Percentiles rank a stretch among this genome's conserved stretches.
These are phyloP conservation scores for Plutomurus gul DNA, from an alignment of 1,140 invertebrate genomes.

Conservation along the genomic window DNA sequence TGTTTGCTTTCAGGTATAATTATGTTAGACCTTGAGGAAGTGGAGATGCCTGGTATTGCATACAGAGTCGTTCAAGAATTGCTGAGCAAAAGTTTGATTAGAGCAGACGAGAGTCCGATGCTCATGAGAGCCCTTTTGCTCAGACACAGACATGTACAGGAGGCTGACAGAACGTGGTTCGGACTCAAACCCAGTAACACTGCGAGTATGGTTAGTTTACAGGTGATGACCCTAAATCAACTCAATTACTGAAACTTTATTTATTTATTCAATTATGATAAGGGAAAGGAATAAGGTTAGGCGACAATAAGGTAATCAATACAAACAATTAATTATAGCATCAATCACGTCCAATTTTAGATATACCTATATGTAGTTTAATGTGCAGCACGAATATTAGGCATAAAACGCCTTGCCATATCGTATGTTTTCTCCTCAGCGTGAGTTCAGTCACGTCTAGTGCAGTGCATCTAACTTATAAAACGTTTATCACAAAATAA, in stretches of 20 bases:
- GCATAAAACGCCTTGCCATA: too few relatives aligned
- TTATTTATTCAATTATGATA: not conserved
- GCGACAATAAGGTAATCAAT: too few relatives aligned
- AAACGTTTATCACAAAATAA: too few relatives aligned
- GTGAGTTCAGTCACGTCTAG: too few relatives aligned
- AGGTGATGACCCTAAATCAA: constrained; percentile 31
- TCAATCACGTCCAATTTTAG: too few relatives aligned
- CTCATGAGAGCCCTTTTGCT: constrained; percentile 83
- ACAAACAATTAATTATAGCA: too few relatives aligned
- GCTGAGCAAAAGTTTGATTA: constrained; percentile 82
- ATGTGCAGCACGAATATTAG: too few relatives aligned
- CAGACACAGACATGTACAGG: constrained; percentile 81
- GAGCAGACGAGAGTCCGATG: constrained; percentile 76
- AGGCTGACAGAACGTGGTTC: constrained; percentile 75
- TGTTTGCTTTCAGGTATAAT: constrained; percentile 65
- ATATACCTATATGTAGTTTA: too few relatives aligned
- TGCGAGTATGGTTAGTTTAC: constrained; percentile 46
- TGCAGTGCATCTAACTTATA: too few relatives aligned
- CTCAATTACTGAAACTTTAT: not conserved
- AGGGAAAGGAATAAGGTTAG: not conserved
- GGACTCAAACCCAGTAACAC: constrained; percentile 70
- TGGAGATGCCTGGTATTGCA: constrained; percentile 81
- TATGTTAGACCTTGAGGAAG: constrained; percentile 85
- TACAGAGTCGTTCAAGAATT: constrained; percentile 82
- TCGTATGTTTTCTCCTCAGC: too few relatives aligned